Base-by-base conservation (phyloP, 2,113 vertebrate genomes). In the Sapajus apella region DNA sequence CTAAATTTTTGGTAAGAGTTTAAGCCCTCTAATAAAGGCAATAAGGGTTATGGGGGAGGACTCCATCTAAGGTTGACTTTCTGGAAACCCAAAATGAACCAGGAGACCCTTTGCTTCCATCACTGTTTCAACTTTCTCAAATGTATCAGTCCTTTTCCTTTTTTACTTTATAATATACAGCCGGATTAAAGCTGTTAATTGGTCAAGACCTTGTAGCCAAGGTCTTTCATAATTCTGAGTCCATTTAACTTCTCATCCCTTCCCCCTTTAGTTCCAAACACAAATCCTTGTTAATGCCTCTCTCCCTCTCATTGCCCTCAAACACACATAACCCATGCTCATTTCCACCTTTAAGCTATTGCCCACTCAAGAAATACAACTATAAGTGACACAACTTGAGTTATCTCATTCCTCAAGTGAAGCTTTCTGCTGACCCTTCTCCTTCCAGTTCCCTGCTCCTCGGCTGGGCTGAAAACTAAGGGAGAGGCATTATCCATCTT, bases 131-230 rank as follows among this genome's bases (percentile, higher is more conserved):
- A 68, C 92, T 75, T 21, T 95, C 16, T 83, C 45, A 83, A 55
- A 58, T 79, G 27, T 64, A 91, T 86, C 27, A 87, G 32, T 40
- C 37, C 2, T 79, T 64, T 73, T 43, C 87, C 90, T 95, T 75
- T 92, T 92, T 96, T 75, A 95, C 5, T 76, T 83, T 92, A 91
- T 47, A 83, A 72, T 52, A 95, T 47, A 96, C 40, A 76, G 43
- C 52, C 90, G 27, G 40, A 79, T 25, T 92, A 55, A 95, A 90
- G 70, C 8, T 80, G 23, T 86, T 70, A 82, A 79, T 68, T 87
- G 9, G 40, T 82, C n/a, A 86, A 92, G 64, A 75, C 64, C 70
- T n/a, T 25, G 11, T 94, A 94, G 75, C 37, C 58, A 92, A 91
- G 23, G 6, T 87, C 35, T n/a, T 86, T 87, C 35, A 37, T 73